phyloP scores from a whole-genome alignment of 2,888 invertebrate species.

The Eupithecia vulgata region DNA sequence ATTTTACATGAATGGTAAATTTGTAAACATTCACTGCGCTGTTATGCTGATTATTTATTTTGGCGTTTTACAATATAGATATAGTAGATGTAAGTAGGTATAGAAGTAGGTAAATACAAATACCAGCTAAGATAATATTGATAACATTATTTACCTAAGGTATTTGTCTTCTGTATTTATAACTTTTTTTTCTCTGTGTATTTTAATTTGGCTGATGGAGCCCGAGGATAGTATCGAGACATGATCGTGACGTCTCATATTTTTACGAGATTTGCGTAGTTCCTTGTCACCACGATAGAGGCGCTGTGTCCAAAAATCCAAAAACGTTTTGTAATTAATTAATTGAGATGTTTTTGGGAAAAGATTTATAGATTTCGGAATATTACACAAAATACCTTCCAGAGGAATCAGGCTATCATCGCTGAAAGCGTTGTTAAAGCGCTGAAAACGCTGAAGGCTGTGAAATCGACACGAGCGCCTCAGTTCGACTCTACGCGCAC shows the following conservation, averaged over 20 bases:
- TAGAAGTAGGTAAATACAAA: not conserved
- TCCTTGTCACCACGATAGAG: too few species aligned
- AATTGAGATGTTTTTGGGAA: not conserved
- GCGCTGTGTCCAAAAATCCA: not conserved
- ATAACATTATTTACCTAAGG: not conserved
- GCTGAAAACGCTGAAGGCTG: constrained; percentile 52
- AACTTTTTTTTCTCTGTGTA: not conserved
- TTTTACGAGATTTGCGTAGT: too few species aligned
- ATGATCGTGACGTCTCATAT: too few species aligned
- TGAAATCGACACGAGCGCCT: constrained; percentile 59
- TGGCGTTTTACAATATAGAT: not conserved
- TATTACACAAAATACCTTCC: not conserved
- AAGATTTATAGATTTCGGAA: not conserved
- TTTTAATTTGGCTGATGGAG: not conserved
- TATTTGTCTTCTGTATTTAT: not conserved
- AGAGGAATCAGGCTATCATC: not conserved
- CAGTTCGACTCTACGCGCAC: constrained; percentile 57
- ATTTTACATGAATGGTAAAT: not conserved
- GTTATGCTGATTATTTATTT: not conserved
- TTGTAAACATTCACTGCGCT: not conserved
- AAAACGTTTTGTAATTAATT: not conserved
- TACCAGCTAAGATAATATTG: not conserved
- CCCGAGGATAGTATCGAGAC: too few species aligned
- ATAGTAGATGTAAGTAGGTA: not conserved
- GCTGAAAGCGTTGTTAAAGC: not conserved